Evolutionary conservation across 2,113 vertebrate species (phyloP).

Genomic region (Notechis scutatus): DNA sequence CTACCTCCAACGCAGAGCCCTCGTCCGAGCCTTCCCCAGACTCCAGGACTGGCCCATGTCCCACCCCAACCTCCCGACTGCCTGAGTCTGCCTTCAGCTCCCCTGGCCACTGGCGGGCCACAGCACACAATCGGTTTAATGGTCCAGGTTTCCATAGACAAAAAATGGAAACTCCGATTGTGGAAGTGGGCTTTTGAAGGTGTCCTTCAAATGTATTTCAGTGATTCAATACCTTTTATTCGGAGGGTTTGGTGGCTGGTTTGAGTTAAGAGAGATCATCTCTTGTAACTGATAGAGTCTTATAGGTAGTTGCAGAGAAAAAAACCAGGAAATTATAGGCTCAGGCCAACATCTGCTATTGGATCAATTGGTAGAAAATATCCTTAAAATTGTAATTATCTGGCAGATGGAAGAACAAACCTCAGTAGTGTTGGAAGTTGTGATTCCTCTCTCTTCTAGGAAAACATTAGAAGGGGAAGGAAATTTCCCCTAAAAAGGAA

Average conservation of each 20-base stretch:
- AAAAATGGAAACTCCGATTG: too few species aligned
- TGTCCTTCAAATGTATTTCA: neutral
- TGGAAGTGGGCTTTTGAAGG: neutral
- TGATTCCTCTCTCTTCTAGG: too few species aligned
- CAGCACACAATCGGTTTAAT: too few species aligned
- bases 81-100: too few species aligned
- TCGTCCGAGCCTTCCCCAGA: too few species aligned
- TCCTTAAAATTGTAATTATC: neutral
- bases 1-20: too few species aligned
- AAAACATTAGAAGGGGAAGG: too few species aligned
- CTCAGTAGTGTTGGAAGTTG: neutral
- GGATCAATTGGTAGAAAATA: neutral
- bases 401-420: neutral
- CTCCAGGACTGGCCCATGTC: too few species aligned
- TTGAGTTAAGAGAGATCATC: neutral
- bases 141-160: neutral
- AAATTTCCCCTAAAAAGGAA: too few species aligned
- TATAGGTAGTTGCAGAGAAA: neutral
- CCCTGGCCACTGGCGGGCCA: too few species aligned
- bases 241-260: neutral
- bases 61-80: too few species aligned
- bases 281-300: neutral
- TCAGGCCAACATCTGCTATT: neutral
- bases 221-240: neutral
- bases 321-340: neutral